Evolutionary conservation across 1,140 invertebrate species (phyloP), one percentile per base, ranked within the genome.

Genomic region (Lasaia peninsularis): DNA sequence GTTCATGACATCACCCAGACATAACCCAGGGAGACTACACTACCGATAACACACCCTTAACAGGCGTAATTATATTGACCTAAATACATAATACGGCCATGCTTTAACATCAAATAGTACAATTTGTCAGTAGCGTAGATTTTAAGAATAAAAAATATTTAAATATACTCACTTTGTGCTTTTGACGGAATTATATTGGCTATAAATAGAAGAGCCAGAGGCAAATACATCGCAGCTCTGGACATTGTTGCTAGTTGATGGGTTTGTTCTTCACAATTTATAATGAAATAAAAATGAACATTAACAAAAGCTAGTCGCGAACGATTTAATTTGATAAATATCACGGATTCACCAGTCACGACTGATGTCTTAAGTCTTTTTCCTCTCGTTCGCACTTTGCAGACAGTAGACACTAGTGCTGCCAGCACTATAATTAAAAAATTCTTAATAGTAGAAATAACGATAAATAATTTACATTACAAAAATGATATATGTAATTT

Each of bases 171-270:
- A 80, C 78, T 78, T 70, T 78, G 73, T 58, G 70, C 71, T 62
- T 71, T 62, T 55, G 72, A 67, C 16, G 75, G 63, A 67, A 67
- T 69, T 59, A 65, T 69, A 65, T 49, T 69, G 44, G 73, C 72
- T 78, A 80, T 72, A 77, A 80, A 80, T 80, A 81, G 78, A 69
- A 76, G 68, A 31, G 69, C 72, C 62, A 80, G 20, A 58, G 72
- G 60, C 63, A 70, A 57, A 62, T 54, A 70, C 32, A 63, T 53
- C 48, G 52, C 58, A 55, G 53, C 56, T 40, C 63, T 63, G 34
- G 48, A 56, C 73, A 71, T 75, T 40, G 49, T 51, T 40, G 48
- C 50, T 32, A 12, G 12, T 6, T 51, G 21, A 12, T 31, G n/a
- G 21, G 49, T 32, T 21, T 51, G 24, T 28, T 28, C 16, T 40